These are phyloP conservation scores for Craseonycteris thonglongyai DNA, from an alignment of 2,113 vertebrate genomes.

Conservation along the genomic window DNA sequence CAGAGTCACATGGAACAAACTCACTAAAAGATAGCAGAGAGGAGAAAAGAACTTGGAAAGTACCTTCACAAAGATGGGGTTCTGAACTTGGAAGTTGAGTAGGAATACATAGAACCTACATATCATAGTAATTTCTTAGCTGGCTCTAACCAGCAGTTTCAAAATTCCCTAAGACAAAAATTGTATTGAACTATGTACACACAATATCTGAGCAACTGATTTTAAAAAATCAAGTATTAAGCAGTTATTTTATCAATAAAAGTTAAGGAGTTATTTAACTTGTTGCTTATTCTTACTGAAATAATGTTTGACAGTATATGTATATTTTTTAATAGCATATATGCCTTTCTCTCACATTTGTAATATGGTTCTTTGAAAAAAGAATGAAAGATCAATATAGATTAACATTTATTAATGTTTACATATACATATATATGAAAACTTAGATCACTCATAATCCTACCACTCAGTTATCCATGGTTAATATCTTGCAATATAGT, in stretches of 20 bases:
- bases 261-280: conserved; percentile 16
- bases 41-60: not conserved
- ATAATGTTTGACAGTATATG: not conserved
- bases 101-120: not conserved
- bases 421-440: not conserved
- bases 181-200: not conserved
- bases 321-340: not conserved
- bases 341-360: not conserved
- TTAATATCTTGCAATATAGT: not conserved
- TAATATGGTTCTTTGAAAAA: not conserved
- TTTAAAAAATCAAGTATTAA: conserved; percentile 7
- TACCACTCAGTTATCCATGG: not conserved
- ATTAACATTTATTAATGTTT: not conserved
- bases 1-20: not conserved
- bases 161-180: not conserved
- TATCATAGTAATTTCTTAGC: not conserved
- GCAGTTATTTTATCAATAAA: not conserved
- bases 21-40: not conserved
- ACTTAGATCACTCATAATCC: not conserved
- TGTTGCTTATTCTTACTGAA: not conserved
- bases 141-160: not conserved
- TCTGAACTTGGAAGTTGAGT: not conserved
- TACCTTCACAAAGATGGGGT: not conserved
- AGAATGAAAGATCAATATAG: not conserved
- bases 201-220: not conserved